Evolutionary conservation across 2,797 vertebrate genomes (phyloP).

Genomic region (Acanthurus lineatus): DNA sequence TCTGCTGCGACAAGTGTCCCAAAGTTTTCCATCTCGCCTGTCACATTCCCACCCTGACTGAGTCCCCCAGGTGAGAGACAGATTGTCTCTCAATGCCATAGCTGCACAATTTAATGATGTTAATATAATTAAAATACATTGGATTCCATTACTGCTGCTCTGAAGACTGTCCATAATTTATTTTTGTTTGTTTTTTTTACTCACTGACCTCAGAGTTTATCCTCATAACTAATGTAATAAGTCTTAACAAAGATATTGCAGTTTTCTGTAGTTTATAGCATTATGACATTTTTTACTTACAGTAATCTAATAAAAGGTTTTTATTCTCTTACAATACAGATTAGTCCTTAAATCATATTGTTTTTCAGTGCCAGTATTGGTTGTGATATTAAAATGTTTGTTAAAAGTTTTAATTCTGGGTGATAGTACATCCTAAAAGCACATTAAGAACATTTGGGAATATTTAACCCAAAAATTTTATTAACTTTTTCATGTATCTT

Average conservation of each 20-base stretch:
- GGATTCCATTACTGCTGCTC: background rate
- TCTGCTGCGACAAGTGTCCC: slow-evolving; percentile 97
- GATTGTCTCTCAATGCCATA: background rate
- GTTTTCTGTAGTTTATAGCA: background rate
- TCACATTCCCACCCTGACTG: slow-evolving; percentile 93
- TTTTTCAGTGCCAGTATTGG: background rate
- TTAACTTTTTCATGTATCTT: background rate
- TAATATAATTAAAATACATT: background rate
- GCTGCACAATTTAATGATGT: background rate
- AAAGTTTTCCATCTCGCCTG: slow-evolving; percentile 98
- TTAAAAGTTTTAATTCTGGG: background rate
- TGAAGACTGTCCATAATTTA: background rate
- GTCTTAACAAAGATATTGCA: background rate
- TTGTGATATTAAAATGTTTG: background rate
- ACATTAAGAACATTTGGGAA: background rate
- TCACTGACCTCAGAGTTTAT: background rate
- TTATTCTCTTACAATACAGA: background rate
- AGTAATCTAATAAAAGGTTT: background rate
- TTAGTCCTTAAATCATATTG: background rate
- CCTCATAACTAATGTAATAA: background rate
- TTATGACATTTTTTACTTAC: background rate
- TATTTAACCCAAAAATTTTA: background rate
- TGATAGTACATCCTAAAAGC: background rate
- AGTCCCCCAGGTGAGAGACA: slow-evolving; percentile 92
- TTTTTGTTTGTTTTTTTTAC: background rate